Base-by-base conservation (phyloP, 2,113 vertebrate species). In the Chaetodon auriga region DNA sequence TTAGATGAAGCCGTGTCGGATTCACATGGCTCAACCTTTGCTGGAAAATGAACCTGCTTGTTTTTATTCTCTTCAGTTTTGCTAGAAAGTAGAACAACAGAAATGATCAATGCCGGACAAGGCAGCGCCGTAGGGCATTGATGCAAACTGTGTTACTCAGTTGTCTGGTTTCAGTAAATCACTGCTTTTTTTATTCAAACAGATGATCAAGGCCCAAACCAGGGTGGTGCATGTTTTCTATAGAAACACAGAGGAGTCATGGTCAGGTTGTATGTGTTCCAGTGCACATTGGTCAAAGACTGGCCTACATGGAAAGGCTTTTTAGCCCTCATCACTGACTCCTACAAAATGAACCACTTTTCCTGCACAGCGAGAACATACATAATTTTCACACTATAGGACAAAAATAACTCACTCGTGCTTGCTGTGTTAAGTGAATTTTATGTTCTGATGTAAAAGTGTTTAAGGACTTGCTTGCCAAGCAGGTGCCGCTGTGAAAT, bases 91-190 rank as follows among this genome's bases (percentile, higher is more conserved):
- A 65, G 46, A 23, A 38, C 51, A 65, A 14, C 38, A 76, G 66
- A 84, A 75, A 65, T 55, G 21, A 82, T 84, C 63, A 0, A 46
- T 78, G 78, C 4, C 45, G 14, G 30, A 69, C 54, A 30, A 49
- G 54, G 41, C 41, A 7, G 49, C 11, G 45, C 82, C 3, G 13
- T 3, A 13, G 21, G 60, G 25, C 57, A 70, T 7, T 18, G 43
- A 53, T 77, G 38, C 36, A 61, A 41, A 25, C 55, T 79, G 41
- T 57, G 18, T 69, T 35, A 38, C 55, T 87, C 72, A 58, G 61
- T 55, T 23, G n/a, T 57, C 48, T 48, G 57, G 21, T 64, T 65
- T 38, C 10, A 54, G 41, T 57, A 62, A 80, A 73, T 70, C 49
- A 48, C 19, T 69, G 6, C 23, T 63, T 77, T 63, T 77, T 72